These are phyloP conservation scores for Sarcophaga rosellei DNA, from an alignment of 2,888 invertebrate species.

Conservation along the genomic window DNA sequence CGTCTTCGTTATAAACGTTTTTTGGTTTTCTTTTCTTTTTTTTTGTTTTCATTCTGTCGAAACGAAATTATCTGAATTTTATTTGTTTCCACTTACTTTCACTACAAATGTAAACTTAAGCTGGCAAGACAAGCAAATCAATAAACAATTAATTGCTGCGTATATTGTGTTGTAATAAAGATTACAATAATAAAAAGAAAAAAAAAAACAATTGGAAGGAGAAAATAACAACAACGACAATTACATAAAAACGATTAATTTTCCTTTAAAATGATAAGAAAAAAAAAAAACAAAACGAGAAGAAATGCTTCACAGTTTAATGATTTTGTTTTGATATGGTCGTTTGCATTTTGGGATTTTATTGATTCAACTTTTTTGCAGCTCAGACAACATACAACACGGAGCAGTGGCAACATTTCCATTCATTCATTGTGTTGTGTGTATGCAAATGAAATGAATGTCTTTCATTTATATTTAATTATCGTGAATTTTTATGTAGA, in stretches of 20 bases:
- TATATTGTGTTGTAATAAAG: background rate
- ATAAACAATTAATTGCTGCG: constrained; percentile 46
- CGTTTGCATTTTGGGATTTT: constrained; percentile 27
- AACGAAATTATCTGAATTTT: background rate
- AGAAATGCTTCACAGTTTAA: constrained; percentile 55
- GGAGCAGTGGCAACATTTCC: background rate
- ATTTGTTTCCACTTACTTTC: background rate
- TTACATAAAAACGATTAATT: constrained; percentile 60
- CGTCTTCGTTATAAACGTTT: constrained; percentile 19
- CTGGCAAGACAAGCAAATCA: constrained; percentile 14
- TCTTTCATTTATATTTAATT: constrained; percentile 67
- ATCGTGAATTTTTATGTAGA: constrained; percentile 63
- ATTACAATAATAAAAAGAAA: no score
- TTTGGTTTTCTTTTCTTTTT: background rate
- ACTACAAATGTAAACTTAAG: background rate
- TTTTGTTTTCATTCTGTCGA: background rate
- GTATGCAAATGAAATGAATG: constrained; percentile 40
- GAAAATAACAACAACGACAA: background rate
- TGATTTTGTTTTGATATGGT: constrained; percentile 44
- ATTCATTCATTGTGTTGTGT: constrained; percentile 47
- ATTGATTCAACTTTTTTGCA: constrained; percentile 52
- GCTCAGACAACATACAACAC: constrained; percentile 41
- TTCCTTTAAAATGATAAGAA: constrained; percentile 35
- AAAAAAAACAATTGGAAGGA: background rate
- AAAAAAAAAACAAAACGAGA: background rate